Evolutionary conservation across 1,140 invertebrate genomes (phyloP).

Genomic region (Coptotermes formosanus): DNA sequence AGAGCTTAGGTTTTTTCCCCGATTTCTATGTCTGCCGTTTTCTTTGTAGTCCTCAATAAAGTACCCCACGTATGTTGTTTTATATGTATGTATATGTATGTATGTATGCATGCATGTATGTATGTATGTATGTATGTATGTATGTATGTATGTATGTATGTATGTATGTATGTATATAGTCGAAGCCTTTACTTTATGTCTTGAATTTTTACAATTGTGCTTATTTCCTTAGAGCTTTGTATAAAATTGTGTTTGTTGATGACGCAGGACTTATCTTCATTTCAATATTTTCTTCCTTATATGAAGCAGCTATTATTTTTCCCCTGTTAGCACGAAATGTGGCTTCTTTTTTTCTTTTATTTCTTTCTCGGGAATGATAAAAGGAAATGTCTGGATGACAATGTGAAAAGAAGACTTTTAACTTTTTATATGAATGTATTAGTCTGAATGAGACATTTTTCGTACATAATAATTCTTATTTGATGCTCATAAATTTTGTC

Average conservation of each 20-base stretch:
- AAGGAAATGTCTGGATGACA: not conserved
- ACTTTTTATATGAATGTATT: not conserved
- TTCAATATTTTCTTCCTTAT: not conserved
- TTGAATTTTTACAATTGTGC: too few relatives aligned
- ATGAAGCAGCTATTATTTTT: not conserved
- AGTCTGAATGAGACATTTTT: not conserved
- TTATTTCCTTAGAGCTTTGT: not conserved
- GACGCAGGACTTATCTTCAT: not conserved
- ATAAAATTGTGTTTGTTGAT: not conserved
- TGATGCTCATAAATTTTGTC: not conserved
- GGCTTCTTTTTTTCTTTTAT: not conserved
- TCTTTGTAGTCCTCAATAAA: too few relatives aligned
- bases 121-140: too few relatives aligned
- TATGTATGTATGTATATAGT: too few relatives aligned
- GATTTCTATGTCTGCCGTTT: too few relatives aligned
- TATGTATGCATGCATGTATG: too few relatives aligned
- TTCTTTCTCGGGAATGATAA: not conserved
- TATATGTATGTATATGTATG: too few relatives aligned
- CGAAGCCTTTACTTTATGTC: too few relatives aligned
- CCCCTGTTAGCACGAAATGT: not conserved
- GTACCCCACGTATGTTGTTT: too few relatives aligned
- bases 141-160: too few relatives aligned
- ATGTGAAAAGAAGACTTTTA: not conserved
- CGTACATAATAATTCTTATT: not conserved
- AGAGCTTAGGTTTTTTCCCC: too few relatives aligned